Percentiles rank a stretch among this genome's conserved stretches.
Conservation (phyloP, 2,888 invertebrate genomes). For the Geotrupes spiniger region DNA sequence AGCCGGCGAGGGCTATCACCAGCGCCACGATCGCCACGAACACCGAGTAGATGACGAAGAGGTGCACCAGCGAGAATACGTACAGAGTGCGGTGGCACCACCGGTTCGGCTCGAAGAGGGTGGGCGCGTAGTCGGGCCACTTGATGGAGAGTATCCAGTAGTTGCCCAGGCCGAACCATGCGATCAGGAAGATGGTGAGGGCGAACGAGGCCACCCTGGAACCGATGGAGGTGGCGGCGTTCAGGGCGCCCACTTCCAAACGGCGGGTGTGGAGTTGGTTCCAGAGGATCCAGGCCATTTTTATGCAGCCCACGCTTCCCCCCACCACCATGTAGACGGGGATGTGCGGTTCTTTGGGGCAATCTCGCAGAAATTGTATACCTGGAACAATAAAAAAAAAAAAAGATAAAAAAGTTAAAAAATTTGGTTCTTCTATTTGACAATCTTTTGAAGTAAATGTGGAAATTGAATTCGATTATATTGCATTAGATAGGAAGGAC, state of each 20-base stretch:
- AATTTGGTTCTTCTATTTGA: too few species aligned
- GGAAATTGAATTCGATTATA: too few species aligned
- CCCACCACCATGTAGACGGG: constrained; percentile 85
- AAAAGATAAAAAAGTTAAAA: too few species aligned
- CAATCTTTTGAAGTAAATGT: too few species aligned
- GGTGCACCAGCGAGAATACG: constrained; percentile 71
- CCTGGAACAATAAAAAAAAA: constrained; percentile 54
- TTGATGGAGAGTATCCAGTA: constrained; percentile 71
- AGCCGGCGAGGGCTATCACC: constrained; percentile 60
- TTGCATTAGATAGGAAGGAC: too few species aligned
- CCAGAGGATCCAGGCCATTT: constrained; percentile 66
- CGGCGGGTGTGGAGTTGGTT: constrained; percentile 63
- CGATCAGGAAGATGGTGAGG: constrained; percentile 67
- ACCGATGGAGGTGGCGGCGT: constrained; percentile 54
- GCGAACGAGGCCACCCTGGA: constrained; percentile 63
- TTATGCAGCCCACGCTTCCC: constrained; percentile 69
- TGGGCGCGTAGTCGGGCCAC: constrained; percentile 72
- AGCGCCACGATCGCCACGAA: constrained; percentile 58
- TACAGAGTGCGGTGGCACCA: constrained; percentile 80
- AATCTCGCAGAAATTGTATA: constrained; percentile 74
- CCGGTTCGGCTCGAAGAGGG: constrained; percentile 70
- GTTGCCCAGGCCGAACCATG: constrained; percentile 68
- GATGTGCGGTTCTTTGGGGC: constrained; percentile 72
- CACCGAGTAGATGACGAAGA: constrained; percentile 67
- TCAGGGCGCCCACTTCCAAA: constrained; percentile 45